These are phyloP conservation scores for Molorchus minor DNA, from an alignment of 2,888 invertebrate genomes.

Conservation along the genomic window DNA sequence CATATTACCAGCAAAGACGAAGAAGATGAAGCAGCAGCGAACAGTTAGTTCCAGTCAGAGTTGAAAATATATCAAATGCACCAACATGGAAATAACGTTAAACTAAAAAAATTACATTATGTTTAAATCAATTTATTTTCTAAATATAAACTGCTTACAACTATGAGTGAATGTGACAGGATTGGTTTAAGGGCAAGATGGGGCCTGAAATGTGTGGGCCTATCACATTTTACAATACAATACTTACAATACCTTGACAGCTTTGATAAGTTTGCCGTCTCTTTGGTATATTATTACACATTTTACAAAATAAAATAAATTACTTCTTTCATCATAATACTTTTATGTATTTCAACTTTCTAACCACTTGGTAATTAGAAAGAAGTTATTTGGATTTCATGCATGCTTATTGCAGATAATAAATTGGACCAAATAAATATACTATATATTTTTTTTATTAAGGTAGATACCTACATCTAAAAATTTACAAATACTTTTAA, in stretches of 20 bases:
- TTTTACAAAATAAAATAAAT: constrained; percentile 59
- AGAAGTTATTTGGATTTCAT: constrained; percentile 36
- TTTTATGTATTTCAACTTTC: constrained; percentile 34
- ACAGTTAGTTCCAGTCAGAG: too few relatives aligned
- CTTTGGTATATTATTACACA: constrained; percentile 65
- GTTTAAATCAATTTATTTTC: constrained; percentile 58
- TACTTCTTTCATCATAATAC: constrained; percentile 33
- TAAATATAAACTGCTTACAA: constrained; percentile 64
- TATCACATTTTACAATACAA: constrained; percentile 64
- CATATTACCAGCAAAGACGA: too few relatives aligned
- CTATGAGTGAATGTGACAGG: constrained; percentile 65
- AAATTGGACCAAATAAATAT: constrained; percentile 17
- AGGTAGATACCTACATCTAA: constrained; percentile 3
- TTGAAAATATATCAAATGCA: too few relatives aligned
- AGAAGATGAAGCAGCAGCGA: too few relatives aligned
- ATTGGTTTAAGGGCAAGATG: constrained; percentile 59
- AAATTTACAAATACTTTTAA: constrained; percentile 8
- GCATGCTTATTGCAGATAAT: constrained; percentile 26
- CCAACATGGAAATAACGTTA: too few relatives aligned
- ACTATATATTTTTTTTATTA: constrained; percentile 12
- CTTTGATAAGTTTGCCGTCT: constrained; percentile 58
- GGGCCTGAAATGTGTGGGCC: constrained; percentile 62
- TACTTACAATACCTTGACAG: constrained; percentile 57
- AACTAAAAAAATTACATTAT: too few relatives aligned
- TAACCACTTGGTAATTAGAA: constrained; percentile 41